Evolutionary conservation across 2,888 invertebrate species (phyloP), one percentile per base, ranked within the genome.

Genomic region (Drosophila borborema): DNA sequence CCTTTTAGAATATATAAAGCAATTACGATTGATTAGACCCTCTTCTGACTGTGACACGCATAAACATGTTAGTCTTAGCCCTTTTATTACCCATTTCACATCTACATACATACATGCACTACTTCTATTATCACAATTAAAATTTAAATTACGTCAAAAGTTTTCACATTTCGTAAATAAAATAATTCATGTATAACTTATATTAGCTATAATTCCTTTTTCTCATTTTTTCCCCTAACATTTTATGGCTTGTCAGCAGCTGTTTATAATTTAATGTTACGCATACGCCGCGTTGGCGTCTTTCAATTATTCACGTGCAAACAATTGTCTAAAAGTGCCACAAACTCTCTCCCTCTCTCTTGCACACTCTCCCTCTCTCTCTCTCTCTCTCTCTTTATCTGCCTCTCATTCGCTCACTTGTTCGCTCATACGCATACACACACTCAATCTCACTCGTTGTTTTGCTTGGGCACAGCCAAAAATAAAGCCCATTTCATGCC

Each of bases 211-310:
- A 75, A n/a, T 49, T 23, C 23, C 2, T 7, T 23, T 36, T 23
- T 16, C 5, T 55, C 69, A 61, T 69, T 67, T 69, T 16, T n/a
- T 5, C 0, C 54, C 72, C 53, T 45, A 53, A 65, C 23, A 60
- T 63, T 72, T 72, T 62, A 66, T 58, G 75, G 69, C 61, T 71
- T 67, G 70, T 67, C 66, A 86, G 72, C 86, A 81, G 83, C 86
- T 88, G 88, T 77, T 70, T 66, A 60, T 41, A 67, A 78, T 62
- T 72, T 63, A 28, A 72, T 69, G 64, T 81, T 72, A 49, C 75
- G 72, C 65, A 78, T 68, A 64, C 75, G 72, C 55, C 68, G 68
- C 62, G 62, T 72, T 75, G 62, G 53, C 75, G 23, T 59, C 59
- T 18, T 34, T 40, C n/a, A 10, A 51, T 48, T 40, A 63, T 76